Base-by-base conservation (phyloP, 2,888 invertebrate genomes). In the Epirrhoe alternata region DNA sequence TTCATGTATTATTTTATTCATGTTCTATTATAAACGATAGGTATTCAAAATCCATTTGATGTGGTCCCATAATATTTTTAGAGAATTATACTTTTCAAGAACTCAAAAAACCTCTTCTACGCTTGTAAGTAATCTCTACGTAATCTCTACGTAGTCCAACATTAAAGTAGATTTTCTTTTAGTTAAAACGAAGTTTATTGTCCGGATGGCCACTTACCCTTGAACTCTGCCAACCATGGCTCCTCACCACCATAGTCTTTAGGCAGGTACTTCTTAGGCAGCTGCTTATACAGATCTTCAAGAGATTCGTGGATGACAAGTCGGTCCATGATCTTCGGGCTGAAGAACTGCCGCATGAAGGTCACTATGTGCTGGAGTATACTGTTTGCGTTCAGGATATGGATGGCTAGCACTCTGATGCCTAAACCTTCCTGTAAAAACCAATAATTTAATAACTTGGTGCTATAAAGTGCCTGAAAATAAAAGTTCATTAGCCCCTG, bases 381-480 rank as follows among this genome's bases (percentile, higher is more conserved):
- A 1, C 79, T 73, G 0, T 89, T 89, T 0, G 88, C 82, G 63
- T 94, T 93, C 0, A 94, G 60, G 0, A 93, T 73, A 68, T 94
- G 94, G 8, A 94, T 86, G 0, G 84, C 85, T 31, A 84, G 82
- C 0, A 94, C 76, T 60, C 88, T 84, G 5, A 86, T 76, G 0
- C 92, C 89, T 10, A 88, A 83, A 0, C 94, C 93, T 75, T 93
- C 93, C 94, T 94, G 79, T 42, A 90, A 88, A 3, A 12, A 12
- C 4, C 12, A 12, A 12, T 33, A 0, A 33, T 33, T 33, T 33
- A 33, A 7, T 33, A 0, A 33, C 6, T 33, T 7, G 33, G 38
- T 42, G 12, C 38, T 12, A n/a, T 12, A 42, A 12, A 3, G 1
- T 10, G 4, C 4, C 35, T 10, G 7, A 0, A 38, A 8, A n/a